Percentiles rank a stretch among this genome's conserved stretches.
Conservation (phyloP, 2,888 invertebrate genomes). For the Colostygia pectinataria region DNA sequence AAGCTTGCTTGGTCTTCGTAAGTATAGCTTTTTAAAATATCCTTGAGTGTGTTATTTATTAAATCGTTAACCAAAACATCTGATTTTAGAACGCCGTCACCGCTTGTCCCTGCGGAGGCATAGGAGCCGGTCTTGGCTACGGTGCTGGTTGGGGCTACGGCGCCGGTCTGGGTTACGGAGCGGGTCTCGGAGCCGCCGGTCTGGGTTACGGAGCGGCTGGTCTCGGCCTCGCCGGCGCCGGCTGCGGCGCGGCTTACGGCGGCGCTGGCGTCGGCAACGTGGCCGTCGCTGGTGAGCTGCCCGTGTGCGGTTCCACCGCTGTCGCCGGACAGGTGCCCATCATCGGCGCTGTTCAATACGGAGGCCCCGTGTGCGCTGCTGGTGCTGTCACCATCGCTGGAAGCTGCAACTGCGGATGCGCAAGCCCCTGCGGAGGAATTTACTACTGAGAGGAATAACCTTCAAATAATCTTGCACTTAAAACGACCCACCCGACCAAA, state of each 20-base stretch:
- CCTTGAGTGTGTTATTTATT: too few species aligned
- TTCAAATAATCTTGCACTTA: neutral
- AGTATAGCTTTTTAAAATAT: slow-evolving; percentile 6
- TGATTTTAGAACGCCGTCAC: slow-evolving; percentile 16
- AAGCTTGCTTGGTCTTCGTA: slow-evolving; percentile 43
- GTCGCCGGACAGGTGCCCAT: slow-evolving; percentile 43
- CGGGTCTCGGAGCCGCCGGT: neutral
- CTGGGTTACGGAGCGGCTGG: neutral
- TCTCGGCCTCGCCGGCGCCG: neutral
- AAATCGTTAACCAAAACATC: neutral
- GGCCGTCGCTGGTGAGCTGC: slow-evolving; percentile 42
- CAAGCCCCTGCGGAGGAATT: neutral
- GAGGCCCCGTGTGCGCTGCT: slow-evolving; percentile 36
- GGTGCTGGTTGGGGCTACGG: slow-evolving; percentile 10
- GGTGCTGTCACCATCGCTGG: slow-evolving; percentile 39
- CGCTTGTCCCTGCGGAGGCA: slow-evolving; percentile 2
- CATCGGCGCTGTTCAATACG: slow-evolving; percentile 41
- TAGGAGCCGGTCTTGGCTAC: too few species aligned
- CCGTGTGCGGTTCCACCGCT: slow-evolving; percentile 42
- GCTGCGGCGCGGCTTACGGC: slow-evolving; percentile 14
- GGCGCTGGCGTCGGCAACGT: slow-evolving; percentile 33
- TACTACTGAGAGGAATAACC: neutral
- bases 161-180: slow-evolving; percentile 4
- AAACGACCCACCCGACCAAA: neutral
- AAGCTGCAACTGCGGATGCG: slow-evolving; percentile 36